A percentile compares a stretch with the other conserved stretches of the same genome.
phyloP scores from a whole-genome alignment of 2,888 invertebrate genomes.

The Bellardia bayeri region DNA sequence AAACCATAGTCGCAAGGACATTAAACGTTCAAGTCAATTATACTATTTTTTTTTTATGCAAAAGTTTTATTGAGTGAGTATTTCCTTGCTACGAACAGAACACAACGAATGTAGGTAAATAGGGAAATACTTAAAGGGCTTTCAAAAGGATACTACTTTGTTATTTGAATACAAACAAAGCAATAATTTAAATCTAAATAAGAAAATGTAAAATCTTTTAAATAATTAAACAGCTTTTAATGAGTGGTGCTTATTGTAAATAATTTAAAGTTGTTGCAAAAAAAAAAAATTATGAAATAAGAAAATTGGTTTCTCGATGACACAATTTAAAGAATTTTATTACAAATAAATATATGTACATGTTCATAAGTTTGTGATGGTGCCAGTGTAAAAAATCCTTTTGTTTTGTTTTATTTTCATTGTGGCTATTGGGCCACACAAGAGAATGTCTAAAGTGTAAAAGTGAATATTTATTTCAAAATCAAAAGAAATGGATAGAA shows the following conservation, averaged over 20 bases:
- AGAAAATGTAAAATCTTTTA: conserved; percentile 10
- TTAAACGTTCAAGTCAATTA: conserved; percentile 19
- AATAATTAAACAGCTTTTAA: conserved; percentile 33
- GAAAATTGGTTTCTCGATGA: conserved; percentile 7
- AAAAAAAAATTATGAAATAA: neutral
- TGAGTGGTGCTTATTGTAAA: conserved; percentile 28
- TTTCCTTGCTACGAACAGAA: neutral
- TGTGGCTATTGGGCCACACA: neutral
- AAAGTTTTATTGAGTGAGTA: conserved; percentile 30
- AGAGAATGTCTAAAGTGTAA: conserved; percentile 4
- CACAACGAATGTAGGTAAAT: conserved; percentile 36
- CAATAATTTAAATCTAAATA: conserved; percentile 18
- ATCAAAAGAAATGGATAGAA: conserved; percentile 73
- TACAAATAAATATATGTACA: neutral
- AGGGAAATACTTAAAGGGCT: conserved; percentile 40
- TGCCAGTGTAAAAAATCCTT: neutral
- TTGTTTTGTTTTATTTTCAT: neutral
- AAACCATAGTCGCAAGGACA: conserved; percentile 70
- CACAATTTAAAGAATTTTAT: conserved; percentile 1
- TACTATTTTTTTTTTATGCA: conserved; percentile 25
- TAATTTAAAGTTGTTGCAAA: neutral
- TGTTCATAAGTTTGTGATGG: neutral
- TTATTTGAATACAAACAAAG: neutral
- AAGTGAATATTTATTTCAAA: neutral
- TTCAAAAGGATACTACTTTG: conserved; percentile 4